Evolutionary conservation across 2,113 vertebrate species (phyloP), one percentile per base, ranked within the genome.

Genomic region (Ptychochromis oligacanthus): DNA sequence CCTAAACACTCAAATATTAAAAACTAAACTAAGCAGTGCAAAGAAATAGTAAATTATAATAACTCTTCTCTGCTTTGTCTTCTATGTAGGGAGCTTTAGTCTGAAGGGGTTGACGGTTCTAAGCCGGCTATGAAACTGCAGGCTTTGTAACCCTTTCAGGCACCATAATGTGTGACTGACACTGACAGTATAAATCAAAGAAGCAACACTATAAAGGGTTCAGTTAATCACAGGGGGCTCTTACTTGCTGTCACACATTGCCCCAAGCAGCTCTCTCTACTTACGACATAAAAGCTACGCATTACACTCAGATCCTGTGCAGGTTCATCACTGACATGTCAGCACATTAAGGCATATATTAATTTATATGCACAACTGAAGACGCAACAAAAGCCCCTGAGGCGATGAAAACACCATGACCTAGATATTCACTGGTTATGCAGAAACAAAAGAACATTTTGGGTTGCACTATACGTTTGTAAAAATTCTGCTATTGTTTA

Each of bases 181-280:
- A 81, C 78, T 31, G 59, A 61, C n/a, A 81, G 75, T 82, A 74
- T 77, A 89, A 92, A 91, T 93, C 82, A 91, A 92, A 93, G 87
- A 70, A 80, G 56, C 6, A 79, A 28, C 55, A 88, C 52, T 81
- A 88, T 77, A 89, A 87, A 87, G 84, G 75, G 52, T 91, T 72
- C 12, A 84, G 84, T 55, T 93, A 93, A 93, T 94, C 79, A 94
- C 86, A 88, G 88, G 88, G 83, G 62, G 74, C 65, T 57, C 79
- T 84, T 83, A 62, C 82, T 67, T 67, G 79, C 84, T 75, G 65
- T 88, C 88, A 84, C 84, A 78, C 11, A 20, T 83, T 70, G 85
- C 82, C 75, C 75, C 64, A 18, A 92, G 90, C 82, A 64, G 75
- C 82, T 90, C 81, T 84, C 77, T 86, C 77, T 83, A 86, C 80